Evolutionary conservation across 2,888 invertebrate species (phyloP), one percentile per base, ranked within the genome.

Genomic region (Eilema caniola): DNA sequence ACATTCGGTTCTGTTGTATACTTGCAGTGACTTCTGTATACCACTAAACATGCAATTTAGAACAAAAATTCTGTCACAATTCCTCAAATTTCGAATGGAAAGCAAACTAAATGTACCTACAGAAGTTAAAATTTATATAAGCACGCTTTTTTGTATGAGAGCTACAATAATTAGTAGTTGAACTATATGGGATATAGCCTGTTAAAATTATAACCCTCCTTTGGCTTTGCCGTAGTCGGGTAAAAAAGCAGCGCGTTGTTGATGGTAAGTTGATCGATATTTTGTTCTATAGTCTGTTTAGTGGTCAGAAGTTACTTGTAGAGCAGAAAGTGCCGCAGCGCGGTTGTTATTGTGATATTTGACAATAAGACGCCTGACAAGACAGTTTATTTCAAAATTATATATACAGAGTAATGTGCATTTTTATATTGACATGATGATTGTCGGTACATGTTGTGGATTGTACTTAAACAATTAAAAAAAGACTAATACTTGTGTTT

Each of bases 341-440:
- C 65, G 68, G 71, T 82, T 79, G 70, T 47, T 82, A 83, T 88
- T 92, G 93, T 93, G 93, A 93, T 93, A 92, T 91, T 90, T 88
- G 93, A 93, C 93, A 93, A 93, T 93, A 92, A 93, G 87, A 87
- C 83, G 83, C 83, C 83, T 82, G 89, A 90, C 88, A 87, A 88
- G 86, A 76, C 73, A 70, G 76, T 79, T 75, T 75, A 81, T 82
- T 83, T 84, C 83, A 76, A 85, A 84, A 85, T 83, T 80, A 77
- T 77, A 77, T 77, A 74, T 71, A 81, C 73, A 67, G 75, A 73
- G 79, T 82, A 81, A 75, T 79, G 76, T 83, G 85, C 85, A 85
- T 85, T 86, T 78, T 82, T 84, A 81, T 80, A 72, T 75, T 73
- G 69, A 75, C 74, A 74, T 66, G 70, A 74, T 66, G 70, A 75